Evolutionary conservation across 53 echinoderm and acorn worm genomes (phyloP).

Genomic region (Luidia sarsii): DNA sequence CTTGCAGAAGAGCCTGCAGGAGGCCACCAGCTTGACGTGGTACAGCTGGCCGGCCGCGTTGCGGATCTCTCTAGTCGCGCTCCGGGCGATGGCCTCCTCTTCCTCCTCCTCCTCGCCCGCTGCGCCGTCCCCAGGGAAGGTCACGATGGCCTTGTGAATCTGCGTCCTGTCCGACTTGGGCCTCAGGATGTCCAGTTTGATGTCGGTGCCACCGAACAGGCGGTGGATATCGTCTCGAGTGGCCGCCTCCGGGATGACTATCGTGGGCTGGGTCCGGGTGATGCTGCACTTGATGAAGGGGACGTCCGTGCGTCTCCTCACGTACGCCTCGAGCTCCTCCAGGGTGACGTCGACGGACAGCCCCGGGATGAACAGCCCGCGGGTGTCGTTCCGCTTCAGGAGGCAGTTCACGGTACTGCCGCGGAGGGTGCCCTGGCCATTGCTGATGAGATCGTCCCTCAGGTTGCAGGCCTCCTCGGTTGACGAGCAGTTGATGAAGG

Average conservation of each 20-base stretch:
- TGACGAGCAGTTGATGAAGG: constrained; percentile 42
- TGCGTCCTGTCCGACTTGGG: constrained; percentile 40
- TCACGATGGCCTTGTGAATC: constrained; percentile 44
- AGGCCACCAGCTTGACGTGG: constrained; percentile 11
- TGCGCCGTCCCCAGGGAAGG: constrained; percentile 20
- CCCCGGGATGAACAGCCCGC: constrained; percentile 2
- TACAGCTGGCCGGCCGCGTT: constrained; percentile 25
- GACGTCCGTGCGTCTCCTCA: not conserved
- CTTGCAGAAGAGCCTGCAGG: constrained; percentile 40
- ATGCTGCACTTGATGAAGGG: constrained; percentile 9
- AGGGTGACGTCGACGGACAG: not conserved
- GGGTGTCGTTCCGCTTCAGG: constrained; percentile 19
- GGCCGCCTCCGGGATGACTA: not conserved
- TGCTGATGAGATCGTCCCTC: not conserved
- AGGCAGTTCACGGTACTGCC: not conserved
- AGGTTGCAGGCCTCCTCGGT: constrained; percentile 12
- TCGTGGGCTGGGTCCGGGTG: constrained; percentile 2
- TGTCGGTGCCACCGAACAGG: constrained; percentile 29
- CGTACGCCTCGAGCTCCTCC: constrained; percentile 48
- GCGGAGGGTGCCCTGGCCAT: not conserved
- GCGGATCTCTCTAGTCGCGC: not conserved
- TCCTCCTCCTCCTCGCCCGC: constrained; percentile 5
- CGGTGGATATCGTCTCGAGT: constrained; percentile 13
- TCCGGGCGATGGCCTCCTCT: not conserved
- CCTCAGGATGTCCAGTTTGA: constrained; percentile 34